Evolutionary conservation across 2,113 vertebrate species (phyloP), one percentile per base, ranked within the genome.

Genomic region (Romanogobio albipinnatus): DNA sequence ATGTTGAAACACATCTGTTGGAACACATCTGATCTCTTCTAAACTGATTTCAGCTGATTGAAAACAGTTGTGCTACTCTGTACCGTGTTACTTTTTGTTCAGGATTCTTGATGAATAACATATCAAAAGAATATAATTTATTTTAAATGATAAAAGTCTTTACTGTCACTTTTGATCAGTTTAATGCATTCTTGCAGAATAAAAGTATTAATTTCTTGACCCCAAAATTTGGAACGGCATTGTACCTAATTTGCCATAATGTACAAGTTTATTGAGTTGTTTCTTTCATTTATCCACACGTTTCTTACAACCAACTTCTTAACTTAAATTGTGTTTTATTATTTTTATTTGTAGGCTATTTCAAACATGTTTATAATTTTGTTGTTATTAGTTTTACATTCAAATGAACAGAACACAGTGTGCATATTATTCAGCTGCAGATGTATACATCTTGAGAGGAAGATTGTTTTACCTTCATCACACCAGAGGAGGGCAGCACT

Each of bases 401-500:
- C 51, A 53, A 6, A 6, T 53, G 51, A 53, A 53, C 51, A 51
- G 51, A 53, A 53, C 51, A 51, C 14, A 17, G 15, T 15, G 1
- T 17, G 17, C 51, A 17, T 15, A 53, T 17, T 15, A 53, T 53
- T 53, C 15, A 53, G 51, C 15, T 53, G 51, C 51, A 53, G 51
- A 17, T 17, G 51, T 53, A 2, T 53, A 1, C 15, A 53, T 70
- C 33, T 39, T 39, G 33, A 39, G 66, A 39, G 9, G 33, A 70
- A 11, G 24, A 75, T 56, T 19, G 19, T 10, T 29, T 75, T 29
- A 53, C 39, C 39, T 45, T 47, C 43, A 73, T 45, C 33, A 8
- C n/a, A 39, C 66, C 87, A 75, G 73, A 51, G 43, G 84, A 73
- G 81, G 81, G 75, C 80, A 68, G 81, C 45, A 73, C 26, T 80